Conservation (phyloP, 1,140 invertebrate genomes). For the Solen grandis region DNA sequence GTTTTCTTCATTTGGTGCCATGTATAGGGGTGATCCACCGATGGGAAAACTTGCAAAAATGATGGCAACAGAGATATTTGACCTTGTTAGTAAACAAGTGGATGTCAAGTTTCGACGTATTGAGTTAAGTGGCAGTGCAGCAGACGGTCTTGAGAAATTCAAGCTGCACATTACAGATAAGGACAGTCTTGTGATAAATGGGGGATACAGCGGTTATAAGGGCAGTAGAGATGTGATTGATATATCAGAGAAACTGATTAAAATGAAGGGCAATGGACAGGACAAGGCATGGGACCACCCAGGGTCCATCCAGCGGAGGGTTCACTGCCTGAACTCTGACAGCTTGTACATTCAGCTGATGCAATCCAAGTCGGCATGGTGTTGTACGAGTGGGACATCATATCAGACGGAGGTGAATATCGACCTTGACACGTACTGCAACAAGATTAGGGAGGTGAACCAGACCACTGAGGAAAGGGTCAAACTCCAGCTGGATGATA, state of each 20-base stretch:
- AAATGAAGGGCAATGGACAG: constrained; percentile 28
- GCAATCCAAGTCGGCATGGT: not conserved
- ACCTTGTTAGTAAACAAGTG: constrained; percentile 7
- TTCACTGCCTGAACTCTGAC: constrained; percentile 32
- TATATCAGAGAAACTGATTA: constrained; percentile 34
- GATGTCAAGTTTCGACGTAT: constrained; percentile 11
- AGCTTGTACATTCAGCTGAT: constrained; percentile 16
- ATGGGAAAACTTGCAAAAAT: constrained; percentile 50
- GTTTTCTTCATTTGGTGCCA: constrained; percentile 69
- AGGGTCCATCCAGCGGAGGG: not conserved
- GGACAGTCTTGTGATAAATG: not conserved
- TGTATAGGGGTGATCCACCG: constrained; percentile 73
- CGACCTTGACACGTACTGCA: not conserved
- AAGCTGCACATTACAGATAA: constrained; percentile 16
- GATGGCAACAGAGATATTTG: constrained; percentile 1
- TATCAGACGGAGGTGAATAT: constrained; percentile 3
- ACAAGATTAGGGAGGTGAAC: constrained; percentile 11
- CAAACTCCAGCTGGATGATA: constrained; percentile 10
- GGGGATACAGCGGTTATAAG: too few species aligned
- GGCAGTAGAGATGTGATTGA: constrained; percentile 25
- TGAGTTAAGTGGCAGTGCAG: not conserved
- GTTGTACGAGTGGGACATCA: not conserved
- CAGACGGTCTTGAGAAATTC: constrained; percentile 11
- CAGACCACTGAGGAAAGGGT: constrained; percentile 13
- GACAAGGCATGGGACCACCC: not conserved